Base-by-base conservation (phyloP, 2,113 vertebrate species). In the Morone chrysops region DNA sequence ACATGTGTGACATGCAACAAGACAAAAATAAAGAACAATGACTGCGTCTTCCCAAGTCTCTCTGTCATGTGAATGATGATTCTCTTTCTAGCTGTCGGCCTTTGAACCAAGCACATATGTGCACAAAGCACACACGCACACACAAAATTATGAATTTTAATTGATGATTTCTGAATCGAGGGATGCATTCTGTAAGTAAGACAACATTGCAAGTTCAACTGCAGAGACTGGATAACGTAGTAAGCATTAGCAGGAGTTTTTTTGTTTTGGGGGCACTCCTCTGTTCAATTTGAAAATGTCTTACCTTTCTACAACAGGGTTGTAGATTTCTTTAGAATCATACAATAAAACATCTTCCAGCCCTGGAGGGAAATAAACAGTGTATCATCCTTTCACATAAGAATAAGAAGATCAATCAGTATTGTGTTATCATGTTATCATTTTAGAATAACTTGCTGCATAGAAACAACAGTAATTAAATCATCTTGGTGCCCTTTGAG, bases 11-110 rank as follows among this genome's bases (percentile, higher is more conserved):
- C 56, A 61, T n/a, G 22, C 76, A 50, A 65, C 36, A 68, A 60
- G 36, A 53, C 61, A 70, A 53, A 84, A 79, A 70, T 56, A 61
- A 80, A 73, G 71, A 82, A 70, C 47, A 88, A 56, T 36, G 36
- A 51, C 60, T 54, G 36, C 71, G 22, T 48, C 50, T 53, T 60
- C 25, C 40, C 31, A 22, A 78, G 56, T 63, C 75, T 75, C 62
- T 78, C 47, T 84, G 67, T 66, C 68, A n/a, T 51, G 51, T 53
- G 1, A 45, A 86, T 72, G 11, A 61, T 60, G 43, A 70, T 66
- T 80, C 68, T 40, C 43, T 80, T 80, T 83, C 50, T 78, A 54
- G 75, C 17, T 50, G 22, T 41, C 10, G 31, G 53, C 56, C 53
- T 84, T 65, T 75, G 67, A 87, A 63, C 68, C 14, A 5, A 56